Percentiles rank a stretch among this genome's conserved stretches.
Evolutionary conservation across 2,113 vertebrate species (phyloP).

Genomic region (Grammomys surdaster): DNA sequence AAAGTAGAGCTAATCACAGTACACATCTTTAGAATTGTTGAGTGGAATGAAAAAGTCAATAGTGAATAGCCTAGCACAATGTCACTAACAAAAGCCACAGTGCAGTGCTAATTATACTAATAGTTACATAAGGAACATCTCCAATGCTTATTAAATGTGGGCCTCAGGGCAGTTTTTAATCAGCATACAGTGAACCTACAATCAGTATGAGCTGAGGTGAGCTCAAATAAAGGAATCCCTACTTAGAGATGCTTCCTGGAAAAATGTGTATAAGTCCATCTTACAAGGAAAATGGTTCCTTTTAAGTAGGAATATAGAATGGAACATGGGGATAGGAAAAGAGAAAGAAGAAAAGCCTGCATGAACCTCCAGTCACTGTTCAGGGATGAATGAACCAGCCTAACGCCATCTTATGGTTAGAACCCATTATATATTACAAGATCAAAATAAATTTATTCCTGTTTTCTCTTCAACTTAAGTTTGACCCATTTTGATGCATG

Average conservation of each 20-base stretch:
- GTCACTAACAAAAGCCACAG: neutral
- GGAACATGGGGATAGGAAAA: neutral
- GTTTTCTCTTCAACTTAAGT: neutral
- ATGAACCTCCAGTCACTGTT: neutral
- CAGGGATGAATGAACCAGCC: neutral
- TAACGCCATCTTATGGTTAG: neutral
- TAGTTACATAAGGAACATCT: neutral
- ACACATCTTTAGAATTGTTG: neutral
- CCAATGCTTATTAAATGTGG: neutral
- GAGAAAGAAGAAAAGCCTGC: neutral
- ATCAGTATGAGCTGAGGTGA: neutral
- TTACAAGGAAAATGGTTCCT: conserved; percentile 30
- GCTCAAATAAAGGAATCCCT: neutral
- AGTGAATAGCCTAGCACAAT: neutral
- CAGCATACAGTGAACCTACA: neutral
- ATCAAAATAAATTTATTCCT: neutral
- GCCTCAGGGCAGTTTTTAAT: neutral
- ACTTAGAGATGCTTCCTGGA: neutral
- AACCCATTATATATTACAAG: neutral
- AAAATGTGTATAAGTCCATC: neutral
- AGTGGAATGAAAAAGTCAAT: neutral
- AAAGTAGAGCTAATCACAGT: neutral
- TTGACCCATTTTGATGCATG: neutral
- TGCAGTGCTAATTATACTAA: neutral
- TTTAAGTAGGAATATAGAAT: neutral